A percentile compares a stretch with the other conserved stretches of the same genome.
Conservation (phyloP, 2,113 vertebrate genomes). For the Gallinago jamesoni region DNA sequence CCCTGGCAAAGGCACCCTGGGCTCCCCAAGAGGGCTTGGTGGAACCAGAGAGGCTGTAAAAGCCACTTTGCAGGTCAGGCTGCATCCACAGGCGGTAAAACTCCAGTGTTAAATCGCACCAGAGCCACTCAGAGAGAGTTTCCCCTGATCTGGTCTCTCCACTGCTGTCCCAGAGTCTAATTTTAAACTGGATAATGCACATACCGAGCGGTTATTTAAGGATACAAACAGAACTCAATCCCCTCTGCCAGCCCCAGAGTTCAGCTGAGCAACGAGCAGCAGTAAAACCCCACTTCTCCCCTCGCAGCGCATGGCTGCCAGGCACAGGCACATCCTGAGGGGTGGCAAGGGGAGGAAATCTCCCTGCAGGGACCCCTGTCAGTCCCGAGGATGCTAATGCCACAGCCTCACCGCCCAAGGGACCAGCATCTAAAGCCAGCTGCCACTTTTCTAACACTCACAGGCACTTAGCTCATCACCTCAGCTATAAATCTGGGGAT, state of each 20-base stretch:
- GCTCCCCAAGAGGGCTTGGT: neutral
- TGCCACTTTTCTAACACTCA: neutral
- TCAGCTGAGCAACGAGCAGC: neutral
- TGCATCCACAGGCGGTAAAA: neutral
- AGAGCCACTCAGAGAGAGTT: neutral
- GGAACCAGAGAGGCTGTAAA: neutral
- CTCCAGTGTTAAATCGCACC: fast-evolving
- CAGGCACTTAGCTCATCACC: neutral
- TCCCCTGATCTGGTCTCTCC: neutral
- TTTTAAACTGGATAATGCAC: neutral
- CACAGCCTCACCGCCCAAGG: neutral
- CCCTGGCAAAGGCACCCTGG: neutral
- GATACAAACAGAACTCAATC: neutral
- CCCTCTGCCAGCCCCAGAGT: neutral
- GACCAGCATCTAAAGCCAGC: neutral
- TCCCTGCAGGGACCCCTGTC: neutral
- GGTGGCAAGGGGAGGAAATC: neutral
- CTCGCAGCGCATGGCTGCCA: fast-evolving
- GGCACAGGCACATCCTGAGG: fast-evolving
- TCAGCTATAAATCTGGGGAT: fast-evolving
- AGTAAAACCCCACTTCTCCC: neutral
- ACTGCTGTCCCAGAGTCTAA: conserved; percentile 13
- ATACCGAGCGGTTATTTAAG: neutral
- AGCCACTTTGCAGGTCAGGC: neutral
- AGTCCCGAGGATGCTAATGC: neutral